These are phyloP conservation scores for Callyntrura sp. DNA, from an alignment of 2,888 invertebrate genomes.

Conservation along the genomic window DNA sequence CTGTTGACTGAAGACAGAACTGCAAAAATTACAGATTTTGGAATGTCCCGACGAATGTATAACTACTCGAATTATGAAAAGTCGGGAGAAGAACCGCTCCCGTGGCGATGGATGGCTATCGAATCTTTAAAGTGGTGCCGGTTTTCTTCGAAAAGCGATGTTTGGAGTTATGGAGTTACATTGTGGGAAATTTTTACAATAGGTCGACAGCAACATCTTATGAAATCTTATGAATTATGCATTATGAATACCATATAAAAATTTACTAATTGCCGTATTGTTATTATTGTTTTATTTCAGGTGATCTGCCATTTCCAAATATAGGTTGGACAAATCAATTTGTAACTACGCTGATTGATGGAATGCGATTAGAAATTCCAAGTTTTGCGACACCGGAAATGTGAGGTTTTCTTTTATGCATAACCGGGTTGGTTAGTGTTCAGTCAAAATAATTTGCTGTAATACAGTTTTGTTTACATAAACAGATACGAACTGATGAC, in stretches of 20 bases:
- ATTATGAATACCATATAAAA: too few species aligned
- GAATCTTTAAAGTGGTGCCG: constrained; percentile 47
- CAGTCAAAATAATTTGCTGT: too few species aligned
- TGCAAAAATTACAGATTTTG: constrained; percentile 61
- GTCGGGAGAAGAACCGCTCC: not conserved
- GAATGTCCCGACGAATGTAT: constrained; percentile 14
- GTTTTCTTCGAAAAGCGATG: constrained; percentile 43
- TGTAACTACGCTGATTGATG: constrained; percentile 61
- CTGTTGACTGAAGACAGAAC: not conserved
- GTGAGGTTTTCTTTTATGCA: constrained; percentile 5
- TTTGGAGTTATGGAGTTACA: constrained; percentile 58
- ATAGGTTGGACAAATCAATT: constrained; percentile 69
- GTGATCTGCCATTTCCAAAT: constrained; percentile 74
- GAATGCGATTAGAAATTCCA: constrained; percentile 70
- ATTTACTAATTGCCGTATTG: too few species aligned
- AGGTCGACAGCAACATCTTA: not conserved
- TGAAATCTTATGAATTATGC: too few species aligned
- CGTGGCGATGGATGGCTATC: constrained; percentile 61
- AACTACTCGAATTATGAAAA: constrained; percentile 11
- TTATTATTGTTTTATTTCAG: constrained; percentile 10
- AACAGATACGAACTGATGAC: constrained; percentile 69
- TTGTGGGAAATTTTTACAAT: constrained; percentile 66
- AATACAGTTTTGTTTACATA: too few species aligned
- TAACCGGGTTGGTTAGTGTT: too few species aligned
- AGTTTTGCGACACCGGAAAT: constrained; percentile 47